Evolutionary conservation across 1,140 invertebrate species (phyloP), one percentile per base, ranked within the genome.

Genomic region (Polyergus mexicanus): DNA sequence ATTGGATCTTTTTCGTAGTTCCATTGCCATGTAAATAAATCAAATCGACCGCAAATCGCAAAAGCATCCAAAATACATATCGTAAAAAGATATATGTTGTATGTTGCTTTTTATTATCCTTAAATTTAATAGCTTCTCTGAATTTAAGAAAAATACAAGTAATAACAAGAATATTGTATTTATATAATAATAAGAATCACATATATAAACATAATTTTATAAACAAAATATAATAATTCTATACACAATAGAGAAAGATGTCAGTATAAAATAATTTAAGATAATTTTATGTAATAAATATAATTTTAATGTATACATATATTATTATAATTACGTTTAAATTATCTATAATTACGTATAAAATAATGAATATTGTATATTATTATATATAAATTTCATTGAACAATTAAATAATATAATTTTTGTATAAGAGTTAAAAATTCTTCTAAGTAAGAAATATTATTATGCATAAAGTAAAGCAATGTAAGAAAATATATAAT

Each of bases 1-100:
- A 62, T 83, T 56, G 35, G 19, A 60, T 74, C 1, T 4, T 72
- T 5, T 3, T 38, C 22, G n/a, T 58, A 44, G 10, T 51, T 8
- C 10, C 2, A 74, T 32, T 51, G 38, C 22, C 38, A 72, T 81
- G 54, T 58, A 81, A 72, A 72, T 83, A 74, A 74, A 35, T 72
- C 38, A 32, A 72, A 72, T 22, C 51, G 22, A 47, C 16, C 13
- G 25, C 19, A 76, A 62, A 35, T 19, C n/a, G 8, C 8, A 11
- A 65, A n/a, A 32, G 0, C 22, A 41, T 10, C n/a, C 28, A 13
- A 83, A 83, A 74, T 83, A 81, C 4, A 44, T 22, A 11, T 41
- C 16, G 7, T 47, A 74, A 74, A 11, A 44, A 60, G 4, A 56
- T 60, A 78, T 8, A 25, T 71, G 10, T 7, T 81, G 13, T 22